Evolutionary conservation across 2,888 invertebrate species (phyloP).

Genomic region (Philopedon plagiatum): DNA sequence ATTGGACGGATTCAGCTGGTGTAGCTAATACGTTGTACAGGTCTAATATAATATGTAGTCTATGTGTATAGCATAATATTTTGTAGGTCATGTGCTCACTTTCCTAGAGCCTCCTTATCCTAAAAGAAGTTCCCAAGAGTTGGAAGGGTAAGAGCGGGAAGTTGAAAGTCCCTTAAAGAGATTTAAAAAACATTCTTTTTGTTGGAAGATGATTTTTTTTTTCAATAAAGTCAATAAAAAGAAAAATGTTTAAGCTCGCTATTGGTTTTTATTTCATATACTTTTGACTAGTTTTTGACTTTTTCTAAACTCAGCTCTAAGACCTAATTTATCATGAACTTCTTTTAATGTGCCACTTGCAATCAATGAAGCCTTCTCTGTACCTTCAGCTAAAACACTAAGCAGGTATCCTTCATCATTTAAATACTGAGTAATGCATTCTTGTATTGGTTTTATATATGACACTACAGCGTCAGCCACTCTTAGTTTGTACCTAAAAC

Average conservation of each 20-base stretch:
- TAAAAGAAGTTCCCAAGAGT: too few species aligned
- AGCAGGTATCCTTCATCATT: constrained; percentile 75
- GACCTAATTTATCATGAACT: constrained; percentile 73
- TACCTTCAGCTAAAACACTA: constrained; percentile 72
- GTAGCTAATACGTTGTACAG: too few species aligned
- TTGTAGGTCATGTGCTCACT: too few species aligned
- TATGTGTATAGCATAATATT: too few species aligned
- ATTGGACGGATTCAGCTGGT: too few species aligned
- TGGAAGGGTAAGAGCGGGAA: too few species aligned
- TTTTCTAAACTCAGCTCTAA: constrained; percentile 16
- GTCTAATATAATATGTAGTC: too few species aligned
- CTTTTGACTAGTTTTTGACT: constrained; percentile 7
- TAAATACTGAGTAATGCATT: constrained; percentile 73
- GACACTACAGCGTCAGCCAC: constrained; percentile 83
- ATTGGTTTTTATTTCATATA: not conserved
- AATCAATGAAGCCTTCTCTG: constrained; percentile 71
- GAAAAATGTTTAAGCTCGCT: not conserved
- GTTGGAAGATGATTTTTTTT: too few species aligned
- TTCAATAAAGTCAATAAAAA: too few species aligned
- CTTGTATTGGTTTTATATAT: constrained; percentile 79
- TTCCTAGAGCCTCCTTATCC: too few species aligned
- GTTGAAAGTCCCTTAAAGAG: too few species aligned
- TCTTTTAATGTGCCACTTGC: constrained; percentile 74
- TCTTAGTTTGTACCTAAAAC: constrained; percentile 77
- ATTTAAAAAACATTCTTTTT: too few species aligned